Evolutionary conservation across 92 coral and sea anemone genomes (phyloP).

Genomic region (Micromussa lordhowensis): DNA sequence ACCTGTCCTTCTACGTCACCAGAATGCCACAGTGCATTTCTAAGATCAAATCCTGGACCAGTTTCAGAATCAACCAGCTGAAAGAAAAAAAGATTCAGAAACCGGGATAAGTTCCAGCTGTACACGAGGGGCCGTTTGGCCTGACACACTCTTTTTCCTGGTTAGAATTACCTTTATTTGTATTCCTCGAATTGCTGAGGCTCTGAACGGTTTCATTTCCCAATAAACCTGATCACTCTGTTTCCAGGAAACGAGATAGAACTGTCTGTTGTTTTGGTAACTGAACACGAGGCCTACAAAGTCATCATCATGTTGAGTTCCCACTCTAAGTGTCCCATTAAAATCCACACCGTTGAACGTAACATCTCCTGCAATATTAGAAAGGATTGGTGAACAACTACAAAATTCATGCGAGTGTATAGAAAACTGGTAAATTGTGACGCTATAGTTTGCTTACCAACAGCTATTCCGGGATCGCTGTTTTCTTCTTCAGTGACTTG

Average conservation of each 20-base stretch:
- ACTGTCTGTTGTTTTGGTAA: slow-evolving; percentile 76
- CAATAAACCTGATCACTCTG: slow-evolving; percentile 80
- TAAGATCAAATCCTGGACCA: slow-evolving; percentile 74
- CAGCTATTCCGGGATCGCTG: slow-evolving; percentile 89
- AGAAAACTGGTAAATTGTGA: background rate
- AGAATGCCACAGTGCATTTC: slow-evolving; percentile 88
- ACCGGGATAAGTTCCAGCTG: too few species aligned
- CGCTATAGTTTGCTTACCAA: slow-evolving; percentile 65
- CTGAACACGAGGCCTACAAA: slow-evolving; percentile 87
- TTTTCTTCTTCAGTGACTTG: slow-evolving; percentile 80
- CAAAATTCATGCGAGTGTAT: background rate
- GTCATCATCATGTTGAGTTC: slow-evolving; percentile 73
- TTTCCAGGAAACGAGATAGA: slow-evolving; percentile 91
- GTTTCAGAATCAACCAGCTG: slow-evolving; percentile 73
- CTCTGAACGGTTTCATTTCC: slow-evolving; percentile 79
- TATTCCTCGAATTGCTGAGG: slow-evolving; percentile 69
- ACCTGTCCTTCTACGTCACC: slow-evolving; percentile 72
- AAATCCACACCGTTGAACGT: slow-evolving; percentile 80
- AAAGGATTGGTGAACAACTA: background rate
- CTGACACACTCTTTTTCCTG: too few species aligned
- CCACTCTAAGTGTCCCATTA: slow-evolving; percentile 82
- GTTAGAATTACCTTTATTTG: slow-evolving; percentile 76
- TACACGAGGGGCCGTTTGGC: too few species aligned
- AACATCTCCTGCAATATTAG: slow-evolving; percentile 10
- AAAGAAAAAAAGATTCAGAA: background rate